These are phyloP conservation scores for Seira musarum DNA, from an alignment of 2,888 invertebrate genomes.

Conservation along the genomic window DNA sequence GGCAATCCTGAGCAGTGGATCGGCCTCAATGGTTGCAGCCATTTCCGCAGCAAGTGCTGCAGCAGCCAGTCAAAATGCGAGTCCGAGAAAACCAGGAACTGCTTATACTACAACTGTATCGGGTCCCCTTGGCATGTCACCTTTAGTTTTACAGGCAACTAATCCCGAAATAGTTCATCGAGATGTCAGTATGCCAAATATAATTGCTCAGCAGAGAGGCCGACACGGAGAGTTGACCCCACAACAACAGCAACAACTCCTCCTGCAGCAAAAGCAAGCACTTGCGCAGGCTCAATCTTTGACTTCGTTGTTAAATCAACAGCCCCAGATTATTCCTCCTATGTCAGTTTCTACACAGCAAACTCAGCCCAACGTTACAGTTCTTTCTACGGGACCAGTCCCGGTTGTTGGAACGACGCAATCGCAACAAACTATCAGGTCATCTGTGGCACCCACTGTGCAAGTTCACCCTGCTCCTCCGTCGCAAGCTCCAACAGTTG, in stretches of 20 bases:
- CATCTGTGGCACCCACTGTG: conserved; percentile 20
- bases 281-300: conserved; percentile 5
- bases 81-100: background rate
- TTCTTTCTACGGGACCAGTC: conserved; percentile 25
- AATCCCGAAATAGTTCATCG: conserved; percentile 8
- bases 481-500: conserved; percentile 50
- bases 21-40: conserved; percentile 13
- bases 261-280: conserved; percentile 27
- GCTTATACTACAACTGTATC: conserved; percentile 14
- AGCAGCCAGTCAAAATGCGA: background rate
- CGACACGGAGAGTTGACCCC: conserved; percentile 6
- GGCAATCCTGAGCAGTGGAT: conserved; percentile 10
- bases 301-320: background rate
- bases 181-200: conserved; percentile 19
- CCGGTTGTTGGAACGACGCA: conserved; percentile 10
- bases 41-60: conserved; percentile 6
- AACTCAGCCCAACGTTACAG: conserved; percentile 31
- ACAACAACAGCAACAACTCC: conserved; percentile 43
- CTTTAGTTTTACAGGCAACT: conserved; percentile 18
- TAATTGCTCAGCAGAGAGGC: conserved; percentile 33
- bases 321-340: conserved; percentile 27
- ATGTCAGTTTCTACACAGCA: conserved; percentile 44
- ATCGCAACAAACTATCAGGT: conserved; percentile 28
- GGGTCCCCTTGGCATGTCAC: conserved; percentile 15
- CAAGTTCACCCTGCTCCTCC: conserved; percentile 37